A percentile compares a stretch with the other conserved stretches of the same genome.
Conservation (phyloP, 2,797 vertebrate species). For the Galagoides demidoff region DNA sequence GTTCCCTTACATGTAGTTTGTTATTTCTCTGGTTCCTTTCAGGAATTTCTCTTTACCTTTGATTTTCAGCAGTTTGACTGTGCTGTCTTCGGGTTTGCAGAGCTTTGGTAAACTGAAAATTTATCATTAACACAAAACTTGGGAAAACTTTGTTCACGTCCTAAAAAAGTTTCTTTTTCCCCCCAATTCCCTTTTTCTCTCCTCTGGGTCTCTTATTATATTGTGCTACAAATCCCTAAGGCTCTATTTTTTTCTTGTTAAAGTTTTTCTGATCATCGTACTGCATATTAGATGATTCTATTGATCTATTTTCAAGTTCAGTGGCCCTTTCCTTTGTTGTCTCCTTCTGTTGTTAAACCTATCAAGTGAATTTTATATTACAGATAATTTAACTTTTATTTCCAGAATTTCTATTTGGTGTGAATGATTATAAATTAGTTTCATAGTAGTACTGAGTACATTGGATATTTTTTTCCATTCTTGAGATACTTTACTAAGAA, state of each 20-base stretch:
- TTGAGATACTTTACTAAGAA: no score
- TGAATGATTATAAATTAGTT: no score
- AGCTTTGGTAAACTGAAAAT: neutral
- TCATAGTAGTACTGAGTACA: no score
- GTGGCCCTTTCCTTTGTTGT: neutral
- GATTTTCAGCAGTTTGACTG: neutral
- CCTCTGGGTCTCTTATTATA: neutral
- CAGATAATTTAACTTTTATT: slow-evolving; percentile 33
- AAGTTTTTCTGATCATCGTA: neutral
- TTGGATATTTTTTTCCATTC: no score
- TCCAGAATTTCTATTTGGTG: neutral
- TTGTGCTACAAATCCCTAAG: neutral
- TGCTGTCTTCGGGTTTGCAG: neutral
- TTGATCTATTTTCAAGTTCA: neutral
- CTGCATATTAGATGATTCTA: neutral
- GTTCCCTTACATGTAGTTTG: neutral
- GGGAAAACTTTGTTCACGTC: neutral
- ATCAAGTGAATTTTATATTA: slow-evolving; percentile 11
- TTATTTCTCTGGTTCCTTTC: neutral
- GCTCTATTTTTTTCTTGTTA: neutral
- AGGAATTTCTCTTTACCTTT: slow-evolving; percentile 12
- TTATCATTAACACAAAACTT: slow-evolving; percentile 19
- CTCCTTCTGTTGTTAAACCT: neutral
- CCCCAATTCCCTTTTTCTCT: neutral
- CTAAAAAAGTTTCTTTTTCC: slow-evolving; percentile 23